Evolutionary conservation across 2,797 vertebrate genomes (phyloP).

Genomic region (Pelodytes ibericus): DNA sequence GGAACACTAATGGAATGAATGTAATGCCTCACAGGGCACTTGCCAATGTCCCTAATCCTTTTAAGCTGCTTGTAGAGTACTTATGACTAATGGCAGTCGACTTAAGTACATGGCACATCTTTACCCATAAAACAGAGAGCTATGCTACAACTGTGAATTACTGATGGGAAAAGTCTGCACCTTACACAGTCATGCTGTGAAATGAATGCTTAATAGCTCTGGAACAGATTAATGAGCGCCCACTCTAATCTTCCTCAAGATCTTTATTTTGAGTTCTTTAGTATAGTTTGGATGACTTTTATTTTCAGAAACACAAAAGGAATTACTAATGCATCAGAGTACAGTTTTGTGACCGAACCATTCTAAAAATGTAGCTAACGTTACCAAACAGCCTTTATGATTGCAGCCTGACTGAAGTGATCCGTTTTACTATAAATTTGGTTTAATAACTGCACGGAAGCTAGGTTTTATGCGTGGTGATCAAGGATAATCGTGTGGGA

Average conservation of each 20-base stretch:
- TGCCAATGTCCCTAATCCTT: constrained; percentile 52
- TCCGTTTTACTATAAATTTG: neutral
- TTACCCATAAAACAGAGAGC: constrained; percentile 51
- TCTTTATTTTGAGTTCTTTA: constrained; percentile 55
- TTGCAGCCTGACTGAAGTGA: neutral
- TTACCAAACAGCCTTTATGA: neutral
- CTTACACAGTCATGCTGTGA: constrained; percentile 47
- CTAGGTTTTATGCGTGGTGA: neutral
- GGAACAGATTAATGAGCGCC: constrained; percentile 53
- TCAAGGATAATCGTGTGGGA: neutral
- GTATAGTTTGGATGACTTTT: constrained; percentile 34
- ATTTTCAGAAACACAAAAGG: constrained; percentile 32
- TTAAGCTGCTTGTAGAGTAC: constrained; percentile 52
- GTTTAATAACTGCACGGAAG: neutral
- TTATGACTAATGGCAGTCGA: constrained; percentile 48
- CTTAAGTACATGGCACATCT: constrained; percentile 44
- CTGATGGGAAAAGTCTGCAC: constrained; percentile 43
- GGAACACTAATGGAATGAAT: constrained; percentile 51
- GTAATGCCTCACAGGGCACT: constrained; percentile 47
- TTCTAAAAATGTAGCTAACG: neutral
- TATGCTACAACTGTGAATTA: constrained; percentile 43
- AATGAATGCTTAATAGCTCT: constrained; percentile 46
- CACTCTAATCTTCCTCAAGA: constrained; percentile 55
- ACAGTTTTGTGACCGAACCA: neutral
- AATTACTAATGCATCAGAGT: constrained; percentile 10